phyloP scores from a whole-genome alignment of 1,140 invertebrate species.

The Drosophila trapezifrons region DNA sequence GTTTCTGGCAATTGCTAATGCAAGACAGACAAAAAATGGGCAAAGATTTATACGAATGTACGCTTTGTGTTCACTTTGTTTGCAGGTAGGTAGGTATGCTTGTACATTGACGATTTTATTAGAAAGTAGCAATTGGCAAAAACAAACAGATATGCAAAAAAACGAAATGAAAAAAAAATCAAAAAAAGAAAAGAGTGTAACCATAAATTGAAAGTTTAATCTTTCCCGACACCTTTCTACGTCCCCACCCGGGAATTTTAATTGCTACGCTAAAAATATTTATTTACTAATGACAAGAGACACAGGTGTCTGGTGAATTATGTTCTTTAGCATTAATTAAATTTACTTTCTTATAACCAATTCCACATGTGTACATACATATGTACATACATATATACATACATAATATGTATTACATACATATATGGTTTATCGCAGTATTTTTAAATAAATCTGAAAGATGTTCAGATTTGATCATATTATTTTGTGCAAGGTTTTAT shows the following conservation, averaged over 20 bases:
- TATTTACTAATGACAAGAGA: constrained; percentile 24
- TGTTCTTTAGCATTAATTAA: constrained; percentile 19
- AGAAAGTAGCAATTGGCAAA: constrained; percentile 52
- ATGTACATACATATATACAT: too few species aligned
- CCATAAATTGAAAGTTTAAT: constrained; percentile 51
- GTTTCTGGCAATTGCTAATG: constrained; percentile 73
- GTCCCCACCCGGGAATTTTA: constrained; percentile 33
- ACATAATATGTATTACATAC: too few species aligned
- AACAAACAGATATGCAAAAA: constrained; percentile 48
- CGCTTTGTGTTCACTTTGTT: constrained; percentile 8
- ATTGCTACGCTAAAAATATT: constrained; percentile 46
- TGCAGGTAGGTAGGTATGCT: constrained; percentile 15
- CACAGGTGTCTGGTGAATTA: constrained; percentile 20
- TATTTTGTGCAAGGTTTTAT: neutral
- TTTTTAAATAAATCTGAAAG: neutral
- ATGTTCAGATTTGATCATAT: constrained; percentile 1
- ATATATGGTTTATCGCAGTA: too few species aligned
- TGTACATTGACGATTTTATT: constrained; percentile 45
- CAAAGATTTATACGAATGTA: constrained; percentile 57
- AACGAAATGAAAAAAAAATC: constrained; percentile 8
- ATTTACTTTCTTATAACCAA: constrained; percentile 9
- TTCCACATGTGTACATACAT: too few species aligned
- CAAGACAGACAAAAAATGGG: constrained; percentile 52
- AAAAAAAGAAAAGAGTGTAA: constrained; percentile 24
- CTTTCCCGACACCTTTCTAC: constrained; percentile 40